Conservation (phyloP, 2,888 invertebrate species). For the Sphaerophoria rueppellii region DNA sequence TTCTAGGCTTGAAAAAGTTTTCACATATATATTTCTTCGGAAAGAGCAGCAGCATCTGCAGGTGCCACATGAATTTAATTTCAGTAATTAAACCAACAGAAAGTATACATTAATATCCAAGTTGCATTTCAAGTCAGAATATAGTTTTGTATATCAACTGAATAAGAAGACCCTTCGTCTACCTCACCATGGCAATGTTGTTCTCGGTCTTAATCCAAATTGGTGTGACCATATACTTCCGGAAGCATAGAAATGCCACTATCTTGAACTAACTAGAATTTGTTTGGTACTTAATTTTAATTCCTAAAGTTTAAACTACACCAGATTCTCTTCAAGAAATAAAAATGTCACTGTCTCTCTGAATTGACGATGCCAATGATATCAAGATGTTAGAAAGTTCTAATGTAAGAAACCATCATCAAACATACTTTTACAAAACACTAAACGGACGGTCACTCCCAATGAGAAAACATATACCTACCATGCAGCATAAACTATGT, state of each 20-base stretch:
- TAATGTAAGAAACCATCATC: too few relatives aligned
- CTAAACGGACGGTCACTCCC: background rate
- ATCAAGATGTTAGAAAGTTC: too few relatives aligned
- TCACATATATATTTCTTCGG: conserved; percentile 26
- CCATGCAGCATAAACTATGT: conserved; percentile 42
- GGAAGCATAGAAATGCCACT: background rate
- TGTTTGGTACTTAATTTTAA: too few relatives aligned
- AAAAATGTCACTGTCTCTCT: too few relatives aligned
- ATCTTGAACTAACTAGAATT: too few relatives aligned
- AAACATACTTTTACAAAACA: background rate
- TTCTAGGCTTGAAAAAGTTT: conserved; percentile 41
- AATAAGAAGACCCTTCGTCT: conserved; percentile 3
- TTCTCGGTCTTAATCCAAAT: background rate
- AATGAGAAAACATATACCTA: background rate
- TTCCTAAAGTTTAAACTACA: too few relatives aligned
- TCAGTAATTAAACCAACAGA: conserved; percentile 67
- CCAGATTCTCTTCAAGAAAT: too few relatives aligned
- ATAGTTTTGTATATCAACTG: conserved; percentile 36
- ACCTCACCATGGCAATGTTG: background rate
- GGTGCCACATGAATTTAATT: conserved; percentile 66
- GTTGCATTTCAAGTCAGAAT: conserved; percentile 56
- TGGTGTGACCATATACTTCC: background rate
- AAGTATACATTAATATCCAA: conserved; percentile 66
- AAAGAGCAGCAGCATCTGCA: conserved; percentile 21
- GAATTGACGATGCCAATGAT: too few relatives aligned